phyloP scores from a whole-genome alignment of 2,888 invertebrate genomes.

The Drosophila nigricruria region DNA sequence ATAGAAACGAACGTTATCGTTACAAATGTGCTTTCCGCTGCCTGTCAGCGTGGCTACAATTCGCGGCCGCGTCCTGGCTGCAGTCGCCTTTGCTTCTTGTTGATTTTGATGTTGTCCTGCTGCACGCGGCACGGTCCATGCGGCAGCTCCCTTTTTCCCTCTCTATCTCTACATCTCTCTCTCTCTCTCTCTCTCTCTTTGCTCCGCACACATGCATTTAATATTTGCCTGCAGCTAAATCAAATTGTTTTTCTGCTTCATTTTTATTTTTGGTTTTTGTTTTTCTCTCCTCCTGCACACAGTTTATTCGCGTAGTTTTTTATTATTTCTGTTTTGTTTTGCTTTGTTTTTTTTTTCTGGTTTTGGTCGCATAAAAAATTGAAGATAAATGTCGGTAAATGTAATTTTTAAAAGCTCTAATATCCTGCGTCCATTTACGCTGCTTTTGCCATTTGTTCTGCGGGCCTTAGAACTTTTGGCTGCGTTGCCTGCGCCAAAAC shows the following conservation, averaged over 20 bases:
- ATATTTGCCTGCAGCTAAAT: slow-evolving; percentile 76
- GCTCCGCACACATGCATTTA: slow-evolving; percentile 62
- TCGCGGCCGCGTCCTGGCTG: slow-evolving; percentile 64
- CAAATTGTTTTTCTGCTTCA: slow-evolving; percentile 70
- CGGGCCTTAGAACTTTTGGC: slow-evolving; percentile 45
- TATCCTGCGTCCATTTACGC: slow-evolving; percentile 63
- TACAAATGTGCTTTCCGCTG: slow-evolving; percentile 79
- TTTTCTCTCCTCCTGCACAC: slow-evolving; percentile 9
- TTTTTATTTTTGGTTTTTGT: slow-evolving; percentile 32
- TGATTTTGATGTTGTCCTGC: slow-evolving; percentile 71
- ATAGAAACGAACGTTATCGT: slow-evolving; percentile 78
- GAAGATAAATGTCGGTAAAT: slow-evolving; percentile 72
- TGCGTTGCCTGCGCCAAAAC: slow-evolving; percentile 33
- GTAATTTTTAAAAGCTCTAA: slow-evolving; percentile 75
- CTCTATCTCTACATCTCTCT: background rate
- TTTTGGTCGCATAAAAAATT: slow-evolving; percentile 55
- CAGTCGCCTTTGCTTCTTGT: slow-evolving; percentile 35
- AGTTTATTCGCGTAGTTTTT: slow-evolving; percentile 29
- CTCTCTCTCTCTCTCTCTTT: background rate
- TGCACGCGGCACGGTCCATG: slow-evolving; percentile 21
- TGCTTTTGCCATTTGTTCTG: slow-evolving; percentile 43
- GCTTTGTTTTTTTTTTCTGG: slow-evolving; percentile 11
- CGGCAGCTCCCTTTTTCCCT: background rate
- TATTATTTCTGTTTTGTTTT: slow-evolving; percentile 12
- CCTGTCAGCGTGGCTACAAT: slow-evolving; percentile 73